Evolutionary conservation across 2,797 vertebrate genomes (phyloP).

Genomic region (Hippoglossus hippoglossus): DNA sequence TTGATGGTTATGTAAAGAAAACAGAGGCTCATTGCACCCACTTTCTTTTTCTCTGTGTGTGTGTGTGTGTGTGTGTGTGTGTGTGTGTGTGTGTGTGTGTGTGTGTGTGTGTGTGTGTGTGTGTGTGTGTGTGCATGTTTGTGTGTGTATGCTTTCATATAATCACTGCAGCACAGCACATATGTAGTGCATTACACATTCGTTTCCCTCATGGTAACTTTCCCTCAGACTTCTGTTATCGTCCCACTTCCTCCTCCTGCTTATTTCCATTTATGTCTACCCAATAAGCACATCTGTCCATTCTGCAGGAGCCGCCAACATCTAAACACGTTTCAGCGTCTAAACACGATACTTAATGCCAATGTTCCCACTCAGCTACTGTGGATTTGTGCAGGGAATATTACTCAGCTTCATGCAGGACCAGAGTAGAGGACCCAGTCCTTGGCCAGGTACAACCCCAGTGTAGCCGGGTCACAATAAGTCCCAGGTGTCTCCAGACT

Average conservation of each 20-base stretch:
- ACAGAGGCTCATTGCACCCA: slow-evolving; percentile 32
- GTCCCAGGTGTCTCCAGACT: slow-evolving; percentile 63
- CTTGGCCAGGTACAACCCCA: slow-evolving; percentile 39
- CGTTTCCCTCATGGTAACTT: slow-evolving; percentile 51
- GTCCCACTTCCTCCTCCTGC: slow-evolving; percentile 48
- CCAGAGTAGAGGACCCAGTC: slow-evolving; percentile 17
- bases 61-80: slow-evolving; percentile 7
- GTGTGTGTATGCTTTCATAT: slow-evolving; percentile 33
- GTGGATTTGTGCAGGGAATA: slow-evolving; percentile 15
- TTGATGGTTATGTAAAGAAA: slow-evolving; percentile 17
- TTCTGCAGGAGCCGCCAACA: slow-evolving; percentile 29
- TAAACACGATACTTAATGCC: slow-evolving; percentile 1
- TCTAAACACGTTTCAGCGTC: slow-evolving; percentile 51
- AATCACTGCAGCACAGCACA: slow-evolving; percentile 40
- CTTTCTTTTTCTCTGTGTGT: not conserved
- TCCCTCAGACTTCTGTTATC: slow-evolving; percentile 46
- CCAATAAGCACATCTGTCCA: slow-evolving; percentile 28
- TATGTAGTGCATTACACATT: slow-evolving; percentile 51
- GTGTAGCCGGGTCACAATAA: slow-evolving; percentile 54
- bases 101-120: slow-evolving; percentile 22
- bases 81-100: slow-evolving; percentile 9
- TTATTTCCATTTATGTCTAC: slow-evolving; percentile 32
- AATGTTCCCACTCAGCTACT: slow-evolving; percentile 17
- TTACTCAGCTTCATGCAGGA: slow-evolving; percentile 25
- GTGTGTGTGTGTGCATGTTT: slow-evolving; percentile 1